Base-by-base conservation (phyloP, 37 sponge, comb jelly and placozoan species). In the Theonella swinhoei region DNA sequence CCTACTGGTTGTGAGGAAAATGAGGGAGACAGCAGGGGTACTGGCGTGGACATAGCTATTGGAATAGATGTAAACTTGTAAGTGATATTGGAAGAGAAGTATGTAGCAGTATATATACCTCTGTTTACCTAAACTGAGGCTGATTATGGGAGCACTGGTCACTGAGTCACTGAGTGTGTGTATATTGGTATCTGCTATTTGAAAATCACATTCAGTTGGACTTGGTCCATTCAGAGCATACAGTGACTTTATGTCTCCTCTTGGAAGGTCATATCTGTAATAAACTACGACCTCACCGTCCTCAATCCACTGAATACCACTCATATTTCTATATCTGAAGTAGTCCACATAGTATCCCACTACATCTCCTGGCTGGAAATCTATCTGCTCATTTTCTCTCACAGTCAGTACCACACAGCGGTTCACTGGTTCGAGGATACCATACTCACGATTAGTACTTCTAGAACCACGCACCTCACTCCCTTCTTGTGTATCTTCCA, bases 361-460 rank as follows among this genome's bases (percentile, higher is more conserved):
- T n/a, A 86, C 73, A 72, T 86, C 87, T 42, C 80, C 80, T 39
- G 73, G 74, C 36, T 71, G 72, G 25, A 86, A 30, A 20, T 64
- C 1, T 25, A 86, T 72, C 34, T 71, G 79, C 7, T 86, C 62
- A 20, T 65, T 28, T 22, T 41, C 42, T 47, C 54, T 47, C 54
- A 47, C 54, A 47, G 54, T 7, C 54, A 47, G 14, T 47, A 47
- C 54, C 7, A 47, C 54, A 47, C 54, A 47, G 23, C 24, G 33
- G 7, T 20, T 3, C 33, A 70, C 35, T 70, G 72, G 72, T 7
- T 14, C 14, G 7, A 47, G 54, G 22, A 70, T 7, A 47, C 54
- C 54, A 17, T 47, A 7, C 7, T 7, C 54, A 17, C 14, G 11
- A 47, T 17, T 47, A 14, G 14, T 47, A 14, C 7, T 47, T 17